phyloP scores from a whole-genome alignment of 2,797 vertebrate genomes.

The Muscicapa comitata region DNA sequence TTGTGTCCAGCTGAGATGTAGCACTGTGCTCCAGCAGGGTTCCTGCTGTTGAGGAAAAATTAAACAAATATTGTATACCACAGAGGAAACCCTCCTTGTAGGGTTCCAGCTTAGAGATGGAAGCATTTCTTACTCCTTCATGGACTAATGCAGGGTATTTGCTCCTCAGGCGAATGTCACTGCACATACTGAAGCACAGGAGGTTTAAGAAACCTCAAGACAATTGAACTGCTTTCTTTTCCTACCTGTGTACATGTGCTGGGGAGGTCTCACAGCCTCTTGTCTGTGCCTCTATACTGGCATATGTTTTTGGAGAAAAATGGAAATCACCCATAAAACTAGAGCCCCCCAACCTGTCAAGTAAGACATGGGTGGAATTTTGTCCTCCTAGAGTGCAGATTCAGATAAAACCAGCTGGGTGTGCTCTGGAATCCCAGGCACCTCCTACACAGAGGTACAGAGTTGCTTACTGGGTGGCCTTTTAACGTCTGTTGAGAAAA shows the following conservation, averaged over 20 bases:
- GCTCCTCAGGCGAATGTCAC: neutral
- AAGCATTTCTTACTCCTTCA: neutral
- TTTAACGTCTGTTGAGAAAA: slow-evolving; percentile 22
- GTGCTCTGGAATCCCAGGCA: neutral
- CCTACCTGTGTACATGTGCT: fast-evolving
- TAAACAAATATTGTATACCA: neutral
- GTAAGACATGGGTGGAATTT: neutral
- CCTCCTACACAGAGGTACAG: neutral
- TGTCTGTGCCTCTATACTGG: neutral
- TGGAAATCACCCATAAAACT: neutral
- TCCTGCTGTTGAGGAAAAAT: neutral
- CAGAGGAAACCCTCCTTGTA: neutral
- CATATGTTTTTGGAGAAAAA: neutral
- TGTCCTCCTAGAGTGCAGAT: neutral
- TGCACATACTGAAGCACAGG: neutral
- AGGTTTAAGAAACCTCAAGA: neutral
- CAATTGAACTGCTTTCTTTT: neutral
- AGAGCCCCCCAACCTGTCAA: neutral
- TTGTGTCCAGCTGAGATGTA: neutral
- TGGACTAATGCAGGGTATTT: neutral
- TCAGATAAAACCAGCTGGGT: neutral
- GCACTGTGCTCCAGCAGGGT: neutral
- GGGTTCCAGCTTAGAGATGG: neutral
- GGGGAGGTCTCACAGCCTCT: neutral
- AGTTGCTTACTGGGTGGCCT: neutral